Evolutionary conservation across 2,797 vertebrate species (phyloP), one percentile per base, ranked within the genome.

Genomic region (Pterois miles): DNA sequence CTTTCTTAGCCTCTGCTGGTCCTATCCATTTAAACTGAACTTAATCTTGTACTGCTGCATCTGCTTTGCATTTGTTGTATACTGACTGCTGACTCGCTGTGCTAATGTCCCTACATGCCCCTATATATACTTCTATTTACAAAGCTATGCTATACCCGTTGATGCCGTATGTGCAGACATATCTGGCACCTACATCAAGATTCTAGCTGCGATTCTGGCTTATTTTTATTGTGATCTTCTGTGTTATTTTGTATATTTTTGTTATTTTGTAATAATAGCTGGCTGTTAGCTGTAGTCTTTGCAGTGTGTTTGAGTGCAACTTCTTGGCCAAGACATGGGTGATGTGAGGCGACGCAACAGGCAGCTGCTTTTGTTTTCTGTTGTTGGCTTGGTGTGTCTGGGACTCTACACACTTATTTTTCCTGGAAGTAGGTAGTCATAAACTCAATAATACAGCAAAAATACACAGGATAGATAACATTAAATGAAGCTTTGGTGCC

Each of bases 21-120:
- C 20, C 23, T 27, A 33, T 62, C 9, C 12, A 72, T 29, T 62
- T 34, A 40, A 53, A 53, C 8, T 67, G 40, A 79, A 58, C 22
- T 48, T 50, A 31, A 27, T 33, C 25, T 69, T 50, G 4, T 16
- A 52, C 13, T 43, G 27, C 38, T 25, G 29, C 22, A 54, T 66
- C 25, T 36, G 16, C 65, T 66, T 71, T 75, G 25, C 9, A 67
- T 83, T 71, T 71, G 6, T 68, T 72, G 9, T 48, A 22, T 11
- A 18, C 2, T 66, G 23, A 60, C 10, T 60, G 59, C 70, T 64
- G 7, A 65, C 16, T n/a, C 20, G 4, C 36, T 38, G 62, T 40
- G 33, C 34, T 34, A 63, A 46, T 71, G 5, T 40, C 22, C 53
- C 25, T 16, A 52, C 54, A 56, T 65, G 16, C 16, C 11, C 3